Percentiles rank a stretch among this genome's conserved stretches.
phyloP scores from a whole-genome alignment of 2,113 vertebrate species.

The Barnardius zonarius region DNA sequence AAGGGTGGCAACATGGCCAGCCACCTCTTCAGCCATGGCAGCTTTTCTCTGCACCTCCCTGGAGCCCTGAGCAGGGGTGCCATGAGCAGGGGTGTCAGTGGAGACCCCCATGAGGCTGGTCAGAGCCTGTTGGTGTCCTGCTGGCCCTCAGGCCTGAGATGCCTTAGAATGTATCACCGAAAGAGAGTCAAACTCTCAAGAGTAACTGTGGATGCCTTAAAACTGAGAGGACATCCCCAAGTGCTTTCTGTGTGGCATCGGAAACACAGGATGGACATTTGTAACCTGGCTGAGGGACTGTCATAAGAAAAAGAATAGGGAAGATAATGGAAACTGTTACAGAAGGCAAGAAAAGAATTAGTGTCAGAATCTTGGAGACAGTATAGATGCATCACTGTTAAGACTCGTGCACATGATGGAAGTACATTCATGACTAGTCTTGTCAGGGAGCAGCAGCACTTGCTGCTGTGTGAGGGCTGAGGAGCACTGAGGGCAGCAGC shows the following conservation, averaged over 20 bases:
- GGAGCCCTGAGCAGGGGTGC: not conserved
- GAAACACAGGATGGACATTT: not conserved
- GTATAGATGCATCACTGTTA: not conserved
- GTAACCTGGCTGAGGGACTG: not conserved
- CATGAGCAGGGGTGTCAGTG: not conserved
- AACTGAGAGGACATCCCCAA: not conserved
- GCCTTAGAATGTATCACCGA: not conserved
- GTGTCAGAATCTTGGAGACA: not conserved
- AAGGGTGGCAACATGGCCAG: rapidly evolving
- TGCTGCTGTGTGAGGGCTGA: not conserved
- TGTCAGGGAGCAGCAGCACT: not conserved
- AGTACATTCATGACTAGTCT: not conserved
- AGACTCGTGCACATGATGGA: rapidly evolving
- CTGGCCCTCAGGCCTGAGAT: not conserved
- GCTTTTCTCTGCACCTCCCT: not conserved
- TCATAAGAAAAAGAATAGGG: not conserved
- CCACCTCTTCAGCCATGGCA: not conserved
- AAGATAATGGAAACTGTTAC: not conserved
- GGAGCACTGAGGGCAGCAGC: not conserved
- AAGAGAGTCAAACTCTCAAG: not conserved
- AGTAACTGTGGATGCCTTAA: not conserved
- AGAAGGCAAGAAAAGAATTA: not conserved
- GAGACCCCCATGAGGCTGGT: not conserved
- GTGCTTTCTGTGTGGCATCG: not conserved
- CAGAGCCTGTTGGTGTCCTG: not conserved